These are phyloP conservation scores for Tenodera sinensis DNA, from an alignment of 2,888 invertebrate species.

Conservation along the genomic window DNA sequence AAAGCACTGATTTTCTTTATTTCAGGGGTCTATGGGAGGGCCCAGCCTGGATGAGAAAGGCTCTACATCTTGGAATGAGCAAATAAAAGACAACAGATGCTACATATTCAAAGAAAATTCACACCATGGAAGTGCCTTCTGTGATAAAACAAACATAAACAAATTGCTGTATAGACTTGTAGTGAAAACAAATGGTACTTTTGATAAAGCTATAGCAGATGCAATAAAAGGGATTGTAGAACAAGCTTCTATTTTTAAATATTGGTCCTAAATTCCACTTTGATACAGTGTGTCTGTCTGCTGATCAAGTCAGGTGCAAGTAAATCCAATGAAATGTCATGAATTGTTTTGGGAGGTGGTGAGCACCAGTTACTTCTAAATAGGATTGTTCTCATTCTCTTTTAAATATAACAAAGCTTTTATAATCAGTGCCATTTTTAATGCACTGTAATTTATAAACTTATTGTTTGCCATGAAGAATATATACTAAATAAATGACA, in stretches of 20 bases:
- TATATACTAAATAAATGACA: no score
- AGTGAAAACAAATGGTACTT: not conserved
- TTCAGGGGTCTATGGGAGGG: slow-evolving; percentile 75
- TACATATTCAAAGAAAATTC: not conserved
- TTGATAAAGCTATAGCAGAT: not conserved
- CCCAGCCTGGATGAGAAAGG: slow-evolving; percentile 59
- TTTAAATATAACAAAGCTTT: no score
- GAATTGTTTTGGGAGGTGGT: no score
- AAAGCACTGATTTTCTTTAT: slow-evolving; percentile 30
- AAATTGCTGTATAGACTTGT: not conserved
- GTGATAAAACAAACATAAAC: not conserved
- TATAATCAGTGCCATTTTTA: no score
- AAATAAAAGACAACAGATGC: not conserved
- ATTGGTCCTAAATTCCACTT: not conserved
- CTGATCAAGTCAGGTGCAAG: no score
- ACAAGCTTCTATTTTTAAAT: not conserved
- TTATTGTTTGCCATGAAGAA: no score
- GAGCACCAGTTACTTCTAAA: no score
- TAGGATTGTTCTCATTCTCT: no score
- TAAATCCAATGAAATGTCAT: no score
- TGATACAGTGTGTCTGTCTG: not conserved
- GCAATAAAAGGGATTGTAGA: not conserved
- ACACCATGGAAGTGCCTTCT: no score
- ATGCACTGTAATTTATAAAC: no score
- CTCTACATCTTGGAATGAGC: slow-evolving; percentile 41